Base-by-base conservation (phyloP, 1,140 invertebrate genomes). In the Piezodorus guildinii region DNA sequence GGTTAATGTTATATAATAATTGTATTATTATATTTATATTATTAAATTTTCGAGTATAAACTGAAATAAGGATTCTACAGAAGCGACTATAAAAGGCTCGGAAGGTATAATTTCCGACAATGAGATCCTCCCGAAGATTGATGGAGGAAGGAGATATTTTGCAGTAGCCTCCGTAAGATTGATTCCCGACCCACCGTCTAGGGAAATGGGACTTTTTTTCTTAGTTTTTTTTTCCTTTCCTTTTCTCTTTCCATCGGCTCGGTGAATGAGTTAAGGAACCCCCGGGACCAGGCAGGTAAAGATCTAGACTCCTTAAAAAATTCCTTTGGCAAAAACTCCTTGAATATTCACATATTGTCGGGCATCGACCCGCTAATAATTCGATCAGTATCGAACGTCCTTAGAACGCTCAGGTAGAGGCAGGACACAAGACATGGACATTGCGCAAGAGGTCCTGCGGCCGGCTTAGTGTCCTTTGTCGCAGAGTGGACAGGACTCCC, bases 261-360 rank as follows among this genome's bases (percentile, higher is more conserved):
- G 12, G 34, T 39, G 52, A 56, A 56, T 56, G 52, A 56, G 52
- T 56, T 56, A 25, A 56, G 52, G 23, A 23, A 21, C 14, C 4
- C n/a, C 9, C 23, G 14, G 14, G 23, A 15, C 8, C 10, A 4
- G 3, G 19, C 52, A 56, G 52, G 52, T 56, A 56, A 14, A 1
- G 2, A 3, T 3, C 21, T 21, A 2, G 3, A 6, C 21, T 23
- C 14, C 2, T 15, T 16, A 25, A 25, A 25, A 25, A 23, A 56
- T 16, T 19, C 23, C 4, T n/a, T n/a, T 23, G 19, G 23, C 52
- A 56, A 56, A 56, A 56, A 56, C 2, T 8, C 23, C 52, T 23
- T 56, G 52, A 56, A 56, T 56, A 56, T 56, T 56, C 52, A 56
- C 52, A 56, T 56, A 56, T 56, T 56, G 52, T 56, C 52, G 23